Evolutionary conservation across 1,140 invertebrate genomes (phyloP), one percentile per base, ranked within the genome.

Genomic region (Acromyrmex charruanus): DNA sequence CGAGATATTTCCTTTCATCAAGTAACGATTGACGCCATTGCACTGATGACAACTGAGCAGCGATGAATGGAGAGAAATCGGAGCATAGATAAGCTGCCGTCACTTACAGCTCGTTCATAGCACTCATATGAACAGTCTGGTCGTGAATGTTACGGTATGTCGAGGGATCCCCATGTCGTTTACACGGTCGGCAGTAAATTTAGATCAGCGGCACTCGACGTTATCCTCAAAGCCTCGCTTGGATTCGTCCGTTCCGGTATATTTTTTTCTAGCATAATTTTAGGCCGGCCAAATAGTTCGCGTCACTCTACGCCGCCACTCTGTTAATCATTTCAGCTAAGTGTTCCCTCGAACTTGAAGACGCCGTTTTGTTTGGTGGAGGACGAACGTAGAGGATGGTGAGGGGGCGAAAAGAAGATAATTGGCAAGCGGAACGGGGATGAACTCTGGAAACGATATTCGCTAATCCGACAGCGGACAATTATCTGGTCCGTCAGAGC

Each of bases 401-500:
- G 25, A 75, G 49, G 55, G 74, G 55, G 9, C n/a, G 10, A 49
- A 75, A 68, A 55, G 65, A 49, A 35, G 72, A 86, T 90, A 91
- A 90, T 90, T 90, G 89, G 89, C 87, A 82, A 88, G 55, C 72
- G 88, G 53, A 82, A 80, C 81, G 59, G 12, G 86, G 86, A 74
- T 55, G 53, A 79, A 61, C 31, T 51, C 74, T 85, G 68, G 71
- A 66, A 79, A 82, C 82, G 90, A 91, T 90, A 90, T 88, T 90
- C 90, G 84, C 84, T 91, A 88, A 91, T 91, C 90, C 79, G 90
- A 91, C 90, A 91, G 90, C 74, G 89, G 79, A 91, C 90, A 90
- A 91, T 91, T 91, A 90, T 91, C 90, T 89, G 90, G 89, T 87
- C 87, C 90, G 90, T 90, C 89, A 87, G 90, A 90, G 84, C 87